Percentiles rank a stretch among this genome's conserved stretches.
Conservation (phyloP, 2,888 invertebrate genomes). For the Apoda limacodes region DNA sequence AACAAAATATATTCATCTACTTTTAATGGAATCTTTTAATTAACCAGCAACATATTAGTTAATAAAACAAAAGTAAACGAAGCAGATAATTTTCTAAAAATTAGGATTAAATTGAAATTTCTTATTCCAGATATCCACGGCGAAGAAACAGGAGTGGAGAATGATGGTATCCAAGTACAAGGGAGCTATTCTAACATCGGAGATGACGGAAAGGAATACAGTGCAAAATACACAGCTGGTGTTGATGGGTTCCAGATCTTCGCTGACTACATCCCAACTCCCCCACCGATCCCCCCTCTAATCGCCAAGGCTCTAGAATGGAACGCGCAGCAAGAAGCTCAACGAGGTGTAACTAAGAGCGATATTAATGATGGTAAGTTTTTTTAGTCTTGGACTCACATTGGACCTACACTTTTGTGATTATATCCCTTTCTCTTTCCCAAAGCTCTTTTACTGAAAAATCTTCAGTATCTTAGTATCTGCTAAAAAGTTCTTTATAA, state of each 20-base stretch:
- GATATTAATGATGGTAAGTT: slow-evolving; percentile 62
- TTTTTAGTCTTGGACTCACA: too few relatives aligned
- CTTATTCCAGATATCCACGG: slow-evolving; percentile 46
- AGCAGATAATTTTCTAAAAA: too few relatives aligned
- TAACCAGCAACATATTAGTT: too few relatives aligned
- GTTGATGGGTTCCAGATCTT: slow-evolving; percentile 61
- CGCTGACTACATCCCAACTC: slow-evolving; percentile 69
- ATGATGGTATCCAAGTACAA: slow-evolving; percentile 59
- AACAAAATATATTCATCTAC: too few relatives aligned
- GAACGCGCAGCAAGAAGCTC: too few relatives aligned
- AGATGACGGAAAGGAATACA: slow-evolving; percentile 70
- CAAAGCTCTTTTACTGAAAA: too few relatives aligned
- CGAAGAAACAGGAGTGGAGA: slow-evolving; percentile 48
- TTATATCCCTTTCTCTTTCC: too few relatives aligned
- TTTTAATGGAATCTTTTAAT: too few relatives aligned
- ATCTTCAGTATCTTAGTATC: too few relatives aligned
- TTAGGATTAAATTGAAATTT: background rate
- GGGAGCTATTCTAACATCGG: slow-evolving; percentile 72
- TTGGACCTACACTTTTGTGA: too few relatives aligned
- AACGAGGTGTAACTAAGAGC: slow-evolving; percentile 66
- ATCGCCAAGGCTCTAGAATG: slow-evolving; percentile 61
- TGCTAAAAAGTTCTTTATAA: too few relatives aligned
- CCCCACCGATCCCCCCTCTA: slow-evolving; percentile 69
- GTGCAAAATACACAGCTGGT: slow-evolving; percentile 56
- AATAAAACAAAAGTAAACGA: too few relatives aligned